Evolutionary conservation across 2,113 vertebrate genomes (phyloP), one percentile per base, ranked within the genome.

Genomic region (Corvus hawaiiensis): DNA sequence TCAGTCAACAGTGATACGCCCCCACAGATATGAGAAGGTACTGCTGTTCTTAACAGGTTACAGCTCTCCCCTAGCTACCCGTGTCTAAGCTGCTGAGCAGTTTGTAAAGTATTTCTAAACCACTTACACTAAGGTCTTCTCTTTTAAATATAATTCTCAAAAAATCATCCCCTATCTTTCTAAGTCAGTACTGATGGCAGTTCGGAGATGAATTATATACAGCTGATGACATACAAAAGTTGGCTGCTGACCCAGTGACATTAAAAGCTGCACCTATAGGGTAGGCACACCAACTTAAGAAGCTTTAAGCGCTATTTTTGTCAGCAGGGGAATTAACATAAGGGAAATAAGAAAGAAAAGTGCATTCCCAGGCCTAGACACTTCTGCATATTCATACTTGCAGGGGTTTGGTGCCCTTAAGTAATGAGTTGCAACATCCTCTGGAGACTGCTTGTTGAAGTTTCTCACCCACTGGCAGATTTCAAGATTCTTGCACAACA

Each of bases 221-320:
- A 75, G 28, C 21, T 13, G 7, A 69, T 54, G 13, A 54, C 48
- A 85, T 13, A 27, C 4, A 74, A 32, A 46, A 87, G 39, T 19
- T 90, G 73, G 48, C 61, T 89, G 75, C 75, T 88, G 71, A 94
- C 46, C 75, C 46, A 80, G 46, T 66, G 46, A 77, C 79, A 71
- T 62, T 83, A 94, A 90, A 93, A 94, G 63, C 71, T 90, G 71
- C n/a, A 62, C 75, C 81, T 63, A 69, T 3, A 90, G 51, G 51
- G 64, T 51, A 87, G 19, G 33, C 64, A 74, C 43, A 69, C 5
- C 39, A 85, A 52, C 51, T 84, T 92, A 93, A 97, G 83, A 92
- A 48, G 94, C 73, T 91, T 97, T 79, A 68, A 1, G 4, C 7
- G 10, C 88, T 97, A 93, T 94, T 92, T 92, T 86, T 78, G 52